Base-by-base conservation (phyloP, 1,140 invertebrate species). In the Heliconius hermathena region DNA sequence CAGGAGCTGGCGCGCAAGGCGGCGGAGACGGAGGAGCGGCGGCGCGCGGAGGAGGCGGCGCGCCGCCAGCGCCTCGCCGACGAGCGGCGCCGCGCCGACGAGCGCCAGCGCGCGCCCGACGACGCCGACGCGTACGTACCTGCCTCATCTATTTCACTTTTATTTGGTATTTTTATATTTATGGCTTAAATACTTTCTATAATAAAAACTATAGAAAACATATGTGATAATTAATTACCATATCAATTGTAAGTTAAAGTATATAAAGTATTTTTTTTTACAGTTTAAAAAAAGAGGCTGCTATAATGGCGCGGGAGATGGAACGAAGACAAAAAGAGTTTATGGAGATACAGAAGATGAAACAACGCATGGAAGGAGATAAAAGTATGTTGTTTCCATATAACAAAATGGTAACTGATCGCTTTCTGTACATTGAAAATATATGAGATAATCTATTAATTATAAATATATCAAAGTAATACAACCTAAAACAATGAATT, bases 261-360 rank as follows among this genome's bases (percentile, higher is more conserved):
- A 13, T 41, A 41, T 13, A 41, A 11, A 8, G 41, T 46, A 16
- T 46, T 46, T 57, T 57, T 70, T 52, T 26, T 78, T 81, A 29
- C 83, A 94, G 92, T 8, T 84, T 86, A 79, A 93, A 93, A 75
- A 94, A 91, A 71, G 92, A 94, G 52, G 91, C 86, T 0, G 89
- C 87, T 2, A 77, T 87, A 54, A 91, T 90, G 90, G 85, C 85
- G 9, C 90, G 88, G 41, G 91, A 94, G 73, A 91, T 94, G 3
- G 89, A 93, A 74, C 90, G 89, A 72, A 88, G 82, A 82, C 88
- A 93, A 49, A 91, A 88, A 16, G 93, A 93, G 77, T 93, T 91
- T 74, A 84, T 89, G 6, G 91, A 93, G 73, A 92, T 89, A 46
- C 88, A 92, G 80, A 92, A 89, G 60, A 81, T 92, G 81, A 91